phyloP scores from a whole-genome alignment of 2,113 vertebrate genomes.

The Hemicordylus capensis region DNA sequence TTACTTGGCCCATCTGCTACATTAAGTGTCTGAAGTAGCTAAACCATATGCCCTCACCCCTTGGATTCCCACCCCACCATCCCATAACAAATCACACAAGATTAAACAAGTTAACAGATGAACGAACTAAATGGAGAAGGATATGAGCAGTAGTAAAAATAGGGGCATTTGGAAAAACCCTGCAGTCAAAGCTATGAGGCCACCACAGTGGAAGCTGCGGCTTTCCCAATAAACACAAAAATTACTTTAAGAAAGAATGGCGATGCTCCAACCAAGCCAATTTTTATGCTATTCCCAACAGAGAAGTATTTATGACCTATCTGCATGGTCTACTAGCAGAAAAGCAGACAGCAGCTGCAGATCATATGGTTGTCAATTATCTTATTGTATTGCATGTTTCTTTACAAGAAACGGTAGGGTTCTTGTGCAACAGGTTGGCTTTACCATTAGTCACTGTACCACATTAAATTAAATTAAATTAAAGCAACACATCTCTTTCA shows the following conservation, averaged over 20 bases:
- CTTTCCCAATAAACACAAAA: slow-evolving; percentile 20
- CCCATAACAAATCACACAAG: neutral
- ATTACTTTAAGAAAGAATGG: neutral
- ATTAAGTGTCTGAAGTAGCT: neutral
- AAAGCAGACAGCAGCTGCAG: slow-evolving; percentile 62
- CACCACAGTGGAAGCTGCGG: neutral
- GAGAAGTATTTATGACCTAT: slow-evolving; percentile 53
- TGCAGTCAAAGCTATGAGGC: neutral
- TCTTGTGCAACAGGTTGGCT: neutral
- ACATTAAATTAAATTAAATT: slow-evolving; percentile 11
- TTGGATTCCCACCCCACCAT: neutral
- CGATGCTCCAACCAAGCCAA: neutral
- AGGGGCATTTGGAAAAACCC: neutral
- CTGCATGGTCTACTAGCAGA: slow-evolving; percentile 56
- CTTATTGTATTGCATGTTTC: neutral
- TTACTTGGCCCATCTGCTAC: neutral
- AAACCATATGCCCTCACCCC: neutral
- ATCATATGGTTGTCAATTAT: slow-evolving; percentile 37
- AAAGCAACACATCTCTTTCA: slow-evolving; percentile 6
- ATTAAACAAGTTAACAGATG: neutral
- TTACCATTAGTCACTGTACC: slow-evolving; percentile 13
- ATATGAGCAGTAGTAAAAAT: neutral
- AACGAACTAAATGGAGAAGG: neutral
- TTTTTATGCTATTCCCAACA: slow-evolving; percentile 36
- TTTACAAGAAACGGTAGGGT: slow-evolving; percentile 8